These are phyloP conservation scores for Cataglyphis altisquamis DNA, from an alignment of 2,888 invertebrate genomes.

Conservation along the genomic window DNA sequence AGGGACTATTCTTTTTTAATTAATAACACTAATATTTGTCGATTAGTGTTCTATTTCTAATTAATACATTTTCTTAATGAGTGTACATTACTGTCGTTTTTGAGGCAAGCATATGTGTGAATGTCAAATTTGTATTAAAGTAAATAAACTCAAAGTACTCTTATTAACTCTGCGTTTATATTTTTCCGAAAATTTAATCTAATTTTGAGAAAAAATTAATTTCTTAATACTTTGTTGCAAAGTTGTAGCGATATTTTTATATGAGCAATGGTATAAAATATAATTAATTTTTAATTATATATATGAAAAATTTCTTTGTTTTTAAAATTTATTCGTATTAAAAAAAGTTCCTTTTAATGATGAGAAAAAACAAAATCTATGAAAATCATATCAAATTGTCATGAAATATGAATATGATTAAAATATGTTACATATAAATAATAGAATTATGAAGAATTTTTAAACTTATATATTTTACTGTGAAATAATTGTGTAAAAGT, in stretches of 20 bases:
- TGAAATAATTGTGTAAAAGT: slow-evolving; percentile 18
- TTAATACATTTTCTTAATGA: slow-evolving; percentile 56
- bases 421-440: slow-evolving; percentile 6
- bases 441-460: slow-evolving; percentile 8
- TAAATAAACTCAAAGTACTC: slow-evolving; percentile 84
- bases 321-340: neutral
- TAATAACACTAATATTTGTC: slow-evolving; percentile 56
- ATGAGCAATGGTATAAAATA: neutral
- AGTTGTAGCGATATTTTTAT: neutral
- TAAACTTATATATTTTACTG: slow-evolving; percentile 18
- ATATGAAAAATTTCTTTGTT: neutral
- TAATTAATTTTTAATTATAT: neutral
- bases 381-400: neutral
- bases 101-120: slow-evolving; percentile 81
- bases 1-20: slow-evolving; percentile 74
- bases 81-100: slow-evolving; percentile 77
- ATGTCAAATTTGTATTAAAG: slow-evolving; percentile 85
- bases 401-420: slow-evolving; percentile 7
- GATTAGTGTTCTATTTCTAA: slow-evolving; percentile 5
- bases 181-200: slow-evolving; percentile 16
- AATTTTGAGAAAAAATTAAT: slow-evolving; percentile 1
- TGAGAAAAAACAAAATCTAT: neutral
- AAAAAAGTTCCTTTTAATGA: slow-evolving; percentile 6
- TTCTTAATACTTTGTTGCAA: neutral
- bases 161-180: slow-evolving; percentile 69